phyloP scores from a whole-genome alignment of 2,113 vertebrate genomes.

The Scomber japonicus region DNA sequence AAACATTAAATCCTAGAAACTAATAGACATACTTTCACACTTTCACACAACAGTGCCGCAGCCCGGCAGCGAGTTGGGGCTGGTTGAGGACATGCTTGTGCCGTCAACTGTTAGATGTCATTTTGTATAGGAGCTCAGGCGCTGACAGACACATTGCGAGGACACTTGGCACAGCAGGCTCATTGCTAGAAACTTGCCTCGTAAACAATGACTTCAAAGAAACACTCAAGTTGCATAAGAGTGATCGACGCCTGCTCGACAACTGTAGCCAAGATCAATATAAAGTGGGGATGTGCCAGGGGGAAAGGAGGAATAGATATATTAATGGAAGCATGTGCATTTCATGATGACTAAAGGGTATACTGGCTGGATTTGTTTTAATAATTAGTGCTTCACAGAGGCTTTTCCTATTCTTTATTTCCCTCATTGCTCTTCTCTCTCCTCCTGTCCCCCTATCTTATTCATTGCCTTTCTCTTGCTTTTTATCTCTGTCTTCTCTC shows the following conservation, averaged over 20 bases:
- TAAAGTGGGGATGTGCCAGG: conserved; percentile 20
- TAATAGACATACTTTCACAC: conserved; percentile 15
- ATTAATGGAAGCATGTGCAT: conserved; percentile 2
- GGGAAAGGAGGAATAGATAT: conserved; percentile 19
- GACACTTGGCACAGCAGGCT: conserved; percentile 54
- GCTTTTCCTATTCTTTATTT: conserved; percentile 30
- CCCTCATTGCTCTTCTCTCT: conserved; percentile 15
- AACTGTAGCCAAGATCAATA: conserved; percentile 40
- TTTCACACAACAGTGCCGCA: not conserved
- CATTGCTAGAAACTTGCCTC: conserved; percentile 33
- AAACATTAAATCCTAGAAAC: conserved; percentile 21
- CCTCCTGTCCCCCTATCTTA: conserved; percentile 34
- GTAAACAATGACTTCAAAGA: conserved; percentile 59
- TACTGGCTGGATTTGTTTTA: conserved; percentile 50
- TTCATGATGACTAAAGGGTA: conserved; percentile 25
- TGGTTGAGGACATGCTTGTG: conserved; percentile 33
- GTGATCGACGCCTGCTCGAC: conserved; percentile 37
- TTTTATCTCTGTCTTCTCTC: conserved; percentile 36
- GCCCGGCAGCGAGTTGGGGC: conserved; percentile 35
- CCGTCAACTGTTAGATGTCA: conserved; percentile 39
- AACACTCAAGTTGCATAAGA: conserved; percentile 36
- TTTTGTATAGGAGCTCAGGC: conserved; percentile 23
- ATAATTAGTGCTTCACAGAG: conserved; percentile 38
- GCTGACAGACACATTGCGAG: conserved; percentile 31
- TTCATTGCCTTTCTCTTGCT: conserved; percentile 48